Evolutionary conservation across 2,797 vertebrate genomes (phyloP).

Genomic region (Argyrosomus regius): DNA sequence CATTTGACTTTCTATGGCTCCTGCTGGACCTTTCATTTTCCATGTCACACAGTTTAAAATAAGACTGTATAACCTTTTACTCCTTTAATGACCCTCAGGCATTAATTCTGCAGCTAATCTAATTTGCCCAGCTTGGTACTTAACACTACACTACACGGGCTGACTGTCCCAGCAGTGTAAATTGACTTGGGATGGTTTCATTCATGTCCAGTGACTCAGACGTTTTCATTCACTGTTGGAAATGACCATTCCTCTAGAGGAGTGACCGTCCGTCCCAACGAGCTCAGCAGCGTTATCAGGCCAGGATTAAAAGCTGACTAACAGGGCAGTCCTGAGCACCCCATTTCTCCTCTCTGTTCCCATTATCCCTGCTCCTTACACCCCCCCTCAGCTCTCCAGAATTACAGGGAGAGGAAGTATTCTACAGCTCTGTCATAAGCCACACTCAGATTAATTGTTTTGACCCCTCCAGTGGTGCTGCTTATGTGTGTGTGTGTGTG

Average conservation of each 20-base stretch:
- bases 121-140: slow-evolving; percentile 9
- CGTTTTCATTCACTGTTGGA: not conserved
- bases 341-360: not conserved
- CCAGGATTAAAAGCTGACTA: slow-evolving; percentile 5
- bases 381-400: slow-evolving; percentile 5
- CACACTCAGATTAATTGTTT: slow-evolving; percentile 57
- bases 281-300: slow-evolving; percentile 15
- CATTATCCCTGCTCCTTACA: not conserved
- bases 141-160: not conserved
- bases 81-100: not conserved
- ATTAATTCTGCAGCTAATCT: slow-evolving; percentile 7
- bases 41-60: not conserved
- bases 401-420: slow-evolving; percentile 13
- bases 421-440: slow-evolving; percentile 19
- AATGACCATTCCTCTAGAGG: slow-evolving; percentile 25
- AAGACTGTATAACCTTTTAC: not conserved
- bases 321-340: not conserved
- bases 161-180: slow-evolving; percentile 4
- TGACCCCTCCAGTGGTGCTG: slow-evolving; percentile 26
- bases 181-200: slow-evolving; percentile 5
- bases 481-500: not conserved
- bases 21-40: not conserved
- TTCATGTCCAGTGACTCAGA: not conserved
- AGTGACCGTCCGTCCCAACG: slow-evolving; percentile 4
- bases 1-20: not conserved